Base-by-base conservation (phyloP, 2,888 invertebrate species). In the Melangyna quadrimaculata region DNA sequence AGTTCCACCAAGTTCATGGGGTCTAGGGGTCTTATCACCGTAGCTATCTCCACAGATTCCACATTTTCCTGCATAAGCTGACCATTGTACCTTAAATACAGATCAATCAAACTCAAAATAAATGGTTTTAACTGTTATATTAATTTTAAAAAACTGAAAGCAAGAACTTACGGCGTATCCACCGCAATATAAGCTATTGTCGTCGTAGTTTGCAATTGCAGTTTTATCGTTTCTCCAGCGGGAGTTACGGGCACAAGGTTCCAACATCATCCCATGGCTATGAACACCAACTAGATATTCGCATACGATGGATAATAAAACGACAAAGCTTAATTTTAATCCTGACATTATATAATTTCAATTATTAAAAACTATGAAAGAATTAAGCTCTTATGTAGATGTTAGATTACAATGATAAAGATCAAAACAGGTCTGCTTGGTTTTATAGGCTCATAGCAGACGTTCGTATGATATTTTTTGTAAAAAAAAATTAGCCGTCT, bases 31-130 rank as follows among this genome's bases (percentile, higher is more conserved):
- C 0, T 89, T 61, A 3, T 90, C 27, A 4, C 90, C 89, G 82
- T 91, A 94, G 80, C 92, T 89, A 88, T 94, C 94, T 1, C 94
- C 94, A 84, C 94, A 94, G 0, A 92, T 87, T 0, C 94, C 94
- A 87, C 94, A 94, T 61, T 91, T 91, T 2, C 94, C 94, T 1
- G 88, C 89, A 82, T 93, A 91, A 27, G 88, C 81, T 5, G 88
- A 43, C 90, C 93, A 93, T 90, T 94, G 94, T 14, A 88, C 89
- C 91, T 19, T n/a, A n/a, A n/a, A n/a, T n/a, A n/a, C n/a, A 37
- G 1, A 48, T 59, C 14, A 22, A 29, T 6, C 5, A 53, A 45
- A 1, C 2, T 22, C 9, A 45, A 24, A 22, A 14, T 14, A 7
- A 24, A 51, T 7, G 1, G 1, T 14, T 7, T 27, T 3, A 51